Evolutionary conservation across 2,888 invertebrate genomes (phyloP), one percentile per base, ranked within the genome.

Genomic region (Thalpophila matura): DNA sequence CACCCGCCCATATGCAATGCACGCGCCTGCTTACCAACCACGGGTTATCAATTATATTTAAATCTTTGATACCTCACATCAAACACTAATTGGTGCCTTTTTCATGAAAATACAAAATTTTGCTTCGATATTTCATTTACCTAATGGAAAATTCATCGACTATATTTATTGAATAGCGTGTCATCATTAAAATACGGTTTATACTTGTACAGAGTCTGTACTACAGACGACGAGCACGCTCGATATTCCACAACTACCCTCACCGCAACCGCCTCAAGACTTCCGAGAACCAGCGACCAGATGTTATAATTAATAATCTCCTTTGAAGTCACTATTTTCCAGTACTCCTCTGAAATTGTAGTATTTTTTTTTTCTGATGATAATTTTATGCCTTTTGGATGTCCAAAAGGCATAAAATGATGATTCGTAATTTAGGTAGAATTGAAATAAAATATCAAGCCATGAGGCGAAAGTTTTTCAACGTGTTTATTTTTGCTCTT

Each of bases 241-340:
- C 70, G 47, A 58, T 71, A 71, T 56, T 67, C 60, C 22, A 50
- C 57, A 31, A 62, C 70, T 56, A 60, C 59, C 66, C 71, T 75
- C 59, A 40, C 55, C 57, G 33, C 66, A 59, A 37, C 47, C 38
- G 54, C 56, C 68, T 57, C 62, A 69, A 77, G 60, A 78, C 81
- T 80, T 77, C 77, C 67, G 74, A 79, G 84, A 85, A 81, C 83
- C 81, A 81, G 78, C 81, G 76, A 76, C 84, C 83, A 84, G 79
- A 82, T 82, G 81, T 68, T 81, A 77, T 79, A 68, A 73, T 79
- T 82, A 84, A 81, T 81, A 84, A 82, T 79, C 55, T 71, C 58
- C 69, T 65, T 75, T 77, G 60, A 76, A 71, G 61, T 74, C 55
- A 62, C 53, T 61, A 57, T 63, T 64, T 46, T 62, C 33, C 46